Evolutionary conservation across 2,797 vertebrate species (phyloP).

Genomic region (Graptemys geographica): DNA sequence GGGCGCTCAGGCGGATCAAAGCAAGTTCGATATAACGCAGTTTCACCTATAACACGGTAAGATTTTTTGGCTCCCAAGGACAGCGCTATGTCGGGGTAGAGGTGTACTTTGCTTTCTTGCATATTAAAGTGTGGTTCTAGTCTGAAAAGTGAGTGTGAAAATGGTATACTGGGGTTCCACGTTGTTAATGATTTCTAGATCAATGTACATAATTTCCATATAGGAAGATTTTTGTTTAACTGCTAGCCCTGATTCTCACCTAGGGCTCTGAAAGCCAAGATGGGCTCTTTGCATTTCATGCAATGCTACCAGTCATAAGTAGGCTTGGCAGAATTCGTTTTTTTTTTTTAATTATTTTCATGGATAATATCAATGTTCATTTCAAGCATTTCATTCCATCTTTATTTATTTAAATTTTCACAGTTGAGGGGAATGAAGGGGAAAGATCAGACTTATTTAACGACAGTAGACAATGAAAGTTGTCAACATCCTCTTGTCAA

Average conservation of each 20-base stretch:
- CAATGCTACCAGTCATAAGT: neutral
- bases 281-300: neutral
- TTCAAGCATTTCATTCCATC: neutral
- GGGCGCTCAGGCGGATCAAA: too few relatives aligned
- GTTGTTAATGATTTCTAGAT: neutral
- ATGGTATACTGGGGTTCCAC: neutral
- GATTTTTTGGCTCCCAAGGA: too few relatives aligned
- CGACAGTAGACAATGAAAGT: neutral
- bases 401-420: neutral
- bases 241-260: neutral
- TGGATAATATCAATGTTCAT: neutral
- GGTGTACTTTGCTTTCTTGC: neutral
- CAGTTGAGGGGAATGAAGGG: neutral
- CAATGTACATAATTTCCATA: neutral
- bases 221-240: neutral
- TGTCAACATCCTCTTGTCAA: neutral
- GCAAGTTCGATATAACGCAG: too few relatives aligned
- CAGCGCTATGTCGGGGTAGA: too few relatives aligned
- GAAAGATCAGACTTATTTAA: neutral
- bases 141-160: neutral
- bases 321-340: neutral
- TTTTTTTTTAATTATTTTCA: neutral
- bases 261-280: neutral
- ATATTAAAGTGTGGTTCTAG: neutral
- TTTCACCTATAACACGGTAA: too few relatives aligned